These are phyloP conservation scores for Enteromius afrohamiltoni DNA, from an alignment of 2,797 vertebrate species.

Conservation along the genomic window DNA sequence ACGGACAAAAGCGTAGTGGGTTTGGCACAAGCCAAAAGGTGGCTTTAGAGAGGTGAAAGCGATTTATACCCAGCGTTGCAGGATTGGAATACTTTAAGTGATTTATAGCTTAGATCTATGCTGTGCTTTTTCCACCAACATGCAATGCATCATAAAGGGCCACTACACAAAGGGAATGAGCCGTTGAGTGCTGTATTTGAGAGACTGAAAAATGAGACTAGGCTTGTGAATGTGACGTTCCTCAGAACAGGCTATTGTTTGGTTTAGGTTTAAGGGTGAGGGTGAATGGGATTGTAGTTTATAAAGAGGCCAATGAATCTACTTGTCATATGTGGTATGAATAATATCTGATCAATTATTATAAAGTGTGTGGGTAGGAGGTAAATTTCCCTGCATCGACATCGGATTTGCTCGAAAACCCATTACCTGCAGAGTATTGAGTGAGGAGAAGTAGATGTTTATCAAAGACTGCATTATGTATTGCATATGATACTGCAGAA, in stretches of 20 bases:
- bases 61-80: conserved; percentile 32
- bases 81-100: conserved; percentile 46
- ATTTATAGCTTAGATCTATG: conserved; percentile 53
- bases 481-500: neutral
- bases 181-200: conserved; percentile 32
- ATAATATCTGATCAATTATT: conserved; percentile 26
- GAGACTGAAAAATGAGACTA: conserved; percentile 54
- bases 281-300: neutral
- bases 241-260: conserved; percentile 40
- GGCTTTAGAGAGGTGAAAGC: conserved; percentile 56
- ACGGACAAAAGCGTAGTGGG: conserved; percentile 7
- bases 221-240: conserved; percentile 31
- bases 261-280: conserved; percentile 36
- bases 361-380: neutral
- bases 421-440: conserved; percentile 1
- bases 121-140: conserved; percentile 44
- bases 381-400: neutral
- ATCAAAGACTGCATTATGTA: neutral
- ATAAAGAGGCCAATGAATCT: conserved; percentile 27
- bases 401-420: neutral
- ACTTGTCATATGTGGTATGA: conserved; percentile 14
- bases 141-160: conserved; percentile 49
- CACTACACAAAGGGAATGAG: conserved; percentile 43
- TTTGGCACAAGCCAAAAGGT: conserved; percentile 45
- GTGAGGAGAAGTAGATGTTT: neutral